These are phyloP conservation scores for Drosophila arawakana DNA, from an alignment of 1,140 invertebrate species.

Conservation along the genomic window DNA sequence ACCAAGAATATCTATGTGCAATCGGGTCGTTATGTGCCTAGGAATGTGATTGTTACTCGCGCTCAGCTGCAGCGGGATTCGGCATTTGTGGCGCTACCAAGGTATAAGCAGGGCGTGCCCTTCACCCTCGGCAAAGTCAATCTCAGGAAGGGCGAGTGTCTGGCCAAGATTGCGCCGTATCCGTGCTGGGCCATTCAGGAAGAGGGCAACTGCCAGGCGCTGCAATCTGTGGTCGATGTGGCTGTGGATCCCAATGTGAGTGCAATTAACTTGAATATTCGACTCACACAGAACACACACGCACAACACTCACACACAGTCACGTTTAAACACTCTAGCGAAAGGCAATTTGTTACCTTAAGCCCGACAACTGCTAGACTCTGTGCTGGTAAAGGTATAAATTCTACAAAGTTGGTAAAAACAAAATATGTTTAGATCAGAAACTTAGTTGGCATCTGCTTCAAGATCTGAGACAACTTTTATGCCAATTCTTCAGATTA, in stretches of 20 bases:
- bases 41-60: slow-evolving; percentile 87
- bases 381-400: no score
- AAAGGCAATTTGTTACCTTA: slow-evolving; percentile 42
- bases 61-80: slow-evolving; percentile 87
- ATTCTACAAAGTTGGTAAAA: no score
- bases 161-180: slow-evolving; percentile 86
- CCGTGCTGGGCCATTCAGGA: slow-evolving; percentile 88
- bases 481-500: no score
- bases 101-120: slow-evolving; percentile 87
- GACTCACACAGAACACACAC: background rate
- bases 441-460: no score
- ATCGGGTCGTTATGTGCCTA: slow-evolving; percentile 86
- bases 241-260: slow-evolving; percentile 85
- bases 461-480: no score
- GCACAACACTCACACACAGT: background rate
- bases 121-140: slow-evolving; percentile 87
- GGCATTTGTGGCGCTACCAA: slow-evolving; percentile 86
- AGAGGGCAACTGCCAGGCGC: slow-evolving; percentile 87
- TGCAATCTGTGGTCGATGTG: slow-evolving; percentile 88
- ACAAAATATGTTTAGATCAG: no score
- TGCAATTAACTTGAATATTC: slow-evolving; percentile 55
- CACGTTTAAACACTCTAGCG: background rate
- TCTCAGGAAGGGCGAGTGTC: slow-evolving; percentile 85
- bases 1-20: slow-evolving; percentile 87
- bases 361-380: background rate